Base-by-base conservation (phyloP, 2,113 vertebrate species). In the Clarias magur region DNA sequence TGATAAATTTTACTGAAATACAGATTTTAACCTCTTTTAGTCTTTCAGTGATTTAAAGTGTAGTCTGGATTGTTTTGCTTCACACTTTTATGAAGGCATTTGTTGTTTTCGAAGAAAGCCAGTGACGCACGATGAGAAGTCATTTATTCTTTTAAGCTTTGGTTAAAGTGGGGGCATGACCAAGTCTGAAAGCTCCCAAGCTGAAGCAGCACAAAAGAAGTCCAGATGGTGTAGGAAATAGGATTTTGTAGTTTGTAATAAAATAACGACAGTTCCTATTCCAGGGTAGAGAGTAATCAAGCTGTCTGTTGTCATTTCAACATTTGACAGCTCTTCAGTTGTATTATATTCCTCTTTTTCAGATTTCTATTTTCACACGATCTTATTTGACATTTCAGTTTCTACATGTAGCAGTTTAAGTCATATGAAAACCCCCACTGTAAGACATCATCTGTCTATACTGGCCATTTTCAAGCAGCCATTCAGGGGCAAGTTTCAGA, bases 231-330 rank as follows among this genome's bases (percentile, higher is more conserved):
- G 56, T 34, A 60, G 27, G 4, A 80, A 80, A 60, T 79, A 56
- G n/a, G 27, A 34, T 34, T 80, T 80, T 80, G n/a, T 34, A 34
- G 27, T 21, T 13, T 30, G 54, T 34, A 34, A 80, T 80, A 80
- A 80, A 34, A 34, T 59, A 80, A 30, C 34, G 7, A 80, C 56
- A 80, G 78, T 34, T 80, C 9, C 17, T 60, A 21, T 59, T 34
- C 53, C 15, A 30, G 75, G 75, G 13, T 78, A 10, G 25, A 79
- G 13, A 79, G 25, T 56, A 19, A 79, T 79, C 53, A 79, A 27
- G 23, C 53, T 79, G 75, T 79, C 53, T 56, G 75, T 27, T 78
- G 42, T n/a, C 42, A 79, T 79, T 27, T 79, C n/a, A 56, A 57
- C 75, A 56, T 27, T 79, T 79, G n/a, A 17, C 13, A 56, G 27